These are phyloP conservation scores for Sus cebifrons DNA, from an alignment of 2,797 vertebrate genomes.

Conservation along the genomic window DNA sequence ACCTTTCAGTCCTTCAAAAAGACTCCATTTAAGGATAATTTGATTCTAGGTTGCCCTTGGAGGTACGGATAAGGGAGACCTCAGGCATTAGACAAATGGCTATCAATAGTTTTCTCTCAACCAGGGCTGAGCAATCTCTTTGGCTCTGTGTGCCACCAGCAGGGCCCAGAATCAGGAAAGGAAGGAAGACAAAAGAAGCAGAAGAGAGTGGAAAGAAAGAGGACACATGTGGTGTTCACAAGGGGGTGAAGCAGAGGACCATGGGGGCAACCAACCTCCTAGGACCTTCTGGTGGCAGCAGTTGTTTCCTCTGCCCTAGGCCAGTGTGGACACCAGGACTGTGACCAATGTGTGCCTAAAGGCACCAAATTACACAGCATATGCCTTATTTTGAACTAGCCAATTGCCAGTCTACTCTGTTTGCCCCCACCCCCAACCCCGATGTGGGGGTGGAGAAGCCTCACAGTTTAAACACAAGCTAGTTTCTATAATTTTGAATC, in stretches of 20 bases:
- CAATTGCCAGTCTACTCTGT: not conserved
- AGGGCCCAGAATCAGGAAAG: constrained; percentile 71
- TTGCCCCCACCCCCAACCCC: not conserved
- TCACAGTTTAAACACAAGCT: constrained; percentile 47
- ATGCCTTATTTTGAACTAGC: constrained; percentile 44
- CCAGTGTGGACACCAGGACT: constrained; percentile 22
- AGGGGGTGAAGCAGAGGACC: not conserved
- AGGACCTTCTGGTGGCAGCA: constrained; percentile 63
- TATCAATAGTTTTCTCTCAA: constrained; percentile 64
- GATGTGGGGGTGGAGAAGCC: not conserved
- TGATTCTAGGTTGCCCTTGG: constrained; percentile 61
- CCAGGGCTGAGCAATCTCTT: constrained; percentile 69
- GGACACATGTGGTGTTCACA: not conserved
- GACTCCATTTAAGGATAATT: constrained; percentile 66
- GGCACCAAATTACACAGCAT: constrained; percentile 13
- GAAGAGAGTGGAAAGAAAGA: constrained; percentile 12
- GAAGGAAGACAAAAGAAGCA: constrained; percentile 66
- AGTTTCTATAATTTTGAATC: constrained; percentile 72
- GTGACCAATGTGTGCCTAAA: not conserved
- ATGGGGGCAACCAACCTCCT: not conserved
- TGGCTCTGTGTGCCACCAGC: constrained; percentile 73
- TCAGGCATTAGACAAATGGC: constrained; percentile 70
- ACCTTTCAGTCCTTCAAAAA: constrained; percentile 76
- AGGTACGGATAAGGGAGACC: constrained; percentile 30
- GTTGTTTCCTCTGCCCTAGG: not conserved